Percentiles rank a stretch among this genome's conserved stretches.
phyloP scores from a whole-genome alignment of 92 coral and sea anemone genomes.

The Scolanthus callimorphus region DNA sequence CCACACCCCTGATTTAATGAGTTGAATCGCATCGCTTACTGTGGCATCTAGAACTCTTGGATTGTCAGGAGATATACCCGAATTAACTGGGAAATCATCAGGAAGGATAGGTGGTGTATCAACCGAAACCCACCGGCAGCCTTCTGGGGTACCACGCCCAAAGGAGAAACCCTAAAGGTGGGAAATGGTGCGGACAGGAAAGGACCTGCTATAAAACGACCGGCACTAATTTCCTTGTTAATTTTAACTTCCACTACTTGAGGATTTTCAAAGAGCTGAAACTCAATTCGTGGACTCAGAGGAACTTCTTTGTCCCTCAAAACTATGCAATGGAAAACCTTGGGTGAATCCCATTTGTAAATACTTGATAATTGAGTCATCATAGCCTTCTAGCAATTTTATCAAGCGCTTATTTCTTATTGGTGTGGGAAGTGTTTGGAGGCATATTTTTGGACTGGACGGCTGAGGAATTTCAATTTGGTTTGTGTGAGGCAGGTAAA shows the following conservation, averaged over 20 bases:
- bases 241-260: no score
- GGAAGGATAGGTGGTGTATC: constrained; percentile 48
- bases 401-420: constrained; percentile 14
- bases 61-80: constrained; percentile 17
- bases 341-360: constrained; percentile 15
- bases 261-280: no score
- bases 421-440: constrained; percentile 35
- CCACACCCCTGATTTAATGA: constrained; percentile 18
- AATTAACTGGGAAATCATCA: constrained; percentile 29
- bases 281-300: background rate
- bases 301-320: background rate
- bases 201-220: constrained; percentile 21
- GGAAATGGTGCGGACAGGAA: constrained; percentile 14
- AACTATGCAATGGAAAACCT: constrained; percentile 23
- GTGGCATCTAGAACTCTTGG: constrained; percentile 32
- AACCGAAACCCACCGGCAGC: constrained; percentile 34
- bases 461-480: constrained; percentile 13
- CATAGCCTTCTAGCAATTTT: constrained; percentile 16
- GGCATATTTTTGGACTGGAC: background rate
- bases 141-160: constrained; percentile 40
- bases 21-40: constrained; percentile 21
- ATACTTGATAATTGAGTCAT: constrained; percentile 1
- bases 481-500: constrained; percentile 14
- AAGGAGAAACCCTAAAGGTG: constrained; percentile 25
- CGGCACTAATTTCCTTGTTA: no score